These are phyloP conservation scores for Tupaia tana DNA, from an alignment of 2,113 vertebrate species.

Conservation along the genomic window DNA sequence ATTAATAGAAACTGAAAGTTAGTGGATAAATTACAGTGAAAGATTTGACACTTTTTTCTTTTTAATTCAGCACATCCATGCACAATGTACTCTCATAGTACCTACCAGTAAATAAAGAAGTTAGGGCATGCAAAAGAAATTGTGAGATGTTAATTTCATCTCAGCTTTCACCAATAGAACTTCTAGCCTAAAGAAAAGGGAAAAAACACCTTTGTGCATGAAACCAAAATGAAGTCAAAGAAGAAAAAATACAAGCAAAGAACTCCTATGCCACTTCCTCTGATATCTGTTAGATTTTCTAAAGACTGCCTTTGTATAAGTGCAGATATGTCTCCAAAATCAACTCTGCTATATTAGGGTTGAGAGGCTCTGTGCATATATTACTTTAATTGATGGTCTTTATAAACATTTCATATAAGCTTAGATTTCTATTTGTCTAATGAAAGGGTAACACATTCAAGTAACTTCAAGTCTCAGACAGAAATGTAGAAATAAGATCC, in stretches of 20 bases:
- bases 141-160: neutral
- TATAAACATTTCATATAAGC: neutral
- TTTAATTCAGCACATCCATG: neutral
- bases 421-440: neutral
- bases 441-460: neutral
- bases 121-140: neutral
- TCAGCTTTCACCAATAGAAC: neutral
- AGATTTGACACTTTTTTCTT: neutral
- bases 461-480: neutral
- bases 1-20: conserved; percentile 39
- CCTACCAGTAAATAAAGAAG: neutral
- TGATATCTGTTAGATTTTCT: neutral
- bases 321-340: neutral
- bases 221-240: neutral
- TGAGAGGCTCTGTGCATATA: neutral
- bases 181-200: neutral
- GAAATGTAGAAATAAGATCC: neutral
- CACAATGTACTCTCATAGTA: neutral
- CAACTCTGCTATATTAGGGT: neutral
- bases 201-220: neutral
- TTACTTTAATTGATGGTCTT: neutral
- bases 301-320: neutral
- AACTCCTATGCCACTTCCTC: neutral
- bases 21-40: conserved; percentile 21
- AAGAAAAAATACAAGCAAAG: neutral